These are phyloP conservation scores for Timandra comae DNA, from an alignment of 2,888 invertebrate genomes.

Conservation along the genomic window DNA sequence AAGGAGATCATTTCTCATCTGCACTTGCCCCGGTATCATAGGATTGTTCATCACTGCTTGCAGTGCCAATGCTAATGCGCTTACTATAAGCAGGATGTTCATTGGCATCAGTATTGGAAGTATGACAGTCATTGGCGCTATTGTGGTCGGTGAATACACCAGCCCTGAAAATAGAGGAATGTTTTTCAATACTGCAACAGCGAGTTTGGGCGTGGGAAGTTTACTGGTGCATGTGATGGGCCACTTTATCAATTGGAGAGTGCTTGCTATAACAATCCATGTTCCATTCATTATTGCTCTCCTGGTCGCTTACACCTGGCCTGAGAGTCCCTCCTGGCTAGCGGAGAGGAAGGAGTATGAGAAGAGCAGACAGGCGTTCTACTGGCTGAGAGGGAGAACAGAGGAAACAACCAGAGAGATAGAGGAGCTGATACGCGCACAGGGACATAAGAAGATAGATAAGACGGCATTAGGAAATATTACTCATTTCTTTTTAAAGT, in stretches of 20 bases:
- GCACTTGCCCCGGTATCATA: constrained; percentile 15
- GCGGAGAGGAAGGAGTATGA: constrained; percentile 19
- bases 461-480: constrained; percentile 12
- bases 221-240: constrained; percentile 24
- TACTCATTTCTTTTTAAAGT: constrained; percentile 31
- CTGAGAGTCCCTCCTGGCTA: constrained; percentile 30
- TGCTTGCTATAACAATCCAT: constrained; percentile 24
- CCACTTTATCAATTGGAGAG: constrained; percentile 26
- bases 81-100: constrained; percentile 28
- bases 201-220: constrained; percentile 17
- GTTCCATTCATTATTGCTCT: constrained; percentile 16
- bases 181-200: constrained; percentile 26
- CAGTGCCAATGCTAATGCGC: constrained; percentile 18
- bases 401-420: constrained; percentile 46
- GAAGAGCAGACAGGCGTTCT: constrained; percentile 33
- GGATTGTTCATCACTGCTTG: constrained; percentile 27
- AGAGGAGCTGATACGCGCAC: constrained; percentile 34
- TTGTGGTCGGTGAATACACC: constrained; percentile 29
- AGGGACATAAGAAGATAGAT: constrained; percentile 15
- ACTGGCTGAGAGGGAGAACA: constrained; percentile 64
- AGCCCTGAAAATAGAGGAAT: constrained; percentile 26
- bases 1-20: constrained; percentile 6
- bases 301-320: constrained; percentile 24
- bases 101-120: constrained; percentile 23
- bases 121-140: constrained; percentile 21